A percentile compares a stretch with the other conserved stretches of the same genome.
phyloP scores from a whole-genome alignment of 2,113 vertebrate species.

The Neodontobutis hainanensis region DNA sequence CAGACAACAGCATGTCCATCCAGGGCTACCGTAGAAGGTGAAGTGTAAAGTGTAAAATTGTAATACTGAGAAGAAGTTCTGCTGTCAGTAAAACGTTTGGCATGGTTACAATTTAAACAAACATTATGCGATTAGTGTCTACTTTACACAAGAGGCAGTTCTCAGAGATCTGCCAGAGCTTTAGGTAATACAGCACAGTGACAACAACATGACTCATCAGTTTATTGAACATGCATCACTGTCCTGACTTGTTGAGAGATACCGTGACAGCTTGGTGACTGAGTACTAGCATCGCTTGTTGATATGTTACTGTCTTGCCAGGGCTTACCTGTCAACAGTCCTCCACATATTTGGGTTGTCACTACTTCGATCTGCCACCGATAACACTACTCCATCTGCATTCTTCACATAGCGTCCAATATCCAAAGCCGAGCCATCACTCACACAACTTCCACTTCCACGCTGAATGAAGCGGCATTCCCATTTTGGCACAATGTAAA shows the following conservation, averaged over 20 bases:
- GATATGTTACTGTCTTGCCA: slow-evolving; percentile 40
- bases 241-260: slow-evolving; percentile 55
- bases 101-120: not conserved
- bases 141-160: slow-evolving; percentile 10
- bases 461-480: slow-evolving; percentile 40
- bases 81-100: slow-evolving; percentile 4
- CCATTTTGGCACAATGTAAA: slow-evolving; percentile 31
- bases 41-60: not conserved
- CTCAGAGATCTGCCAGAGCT: slow-evolving; percentile 5
- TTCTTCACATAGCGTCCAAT: slow-evolving; percentile 59
- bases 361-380: slow-evolving; percentile 29
- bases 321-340: slow-evolving; percentile 58
- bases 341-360: slow-evolving; percentile 49
- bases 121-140: not conserved
- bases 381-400: slow-evolving; percentile 28
- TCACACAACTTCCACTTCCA: slow-evolving; percentile 45
- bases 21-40: not conserved
- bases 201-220: slow-evolving; percentile 58
- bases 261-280: slow-evolving; percentile 37
- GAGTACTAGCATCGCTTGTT: slow-evolving; percentile 23
- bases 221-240: slow-evolving; percentile 44
- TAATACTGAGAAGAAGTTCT: not conserved
- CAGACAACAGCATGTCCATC: not conserved
- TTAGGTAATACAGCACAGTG: not conserved
- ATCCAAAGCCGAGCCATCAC: slow-evolving; percentile 27